Evolutionary conservation across 2,888 invertebrate species (phyloP).

Genomic region (Muschampia staudingeri): DNA sequence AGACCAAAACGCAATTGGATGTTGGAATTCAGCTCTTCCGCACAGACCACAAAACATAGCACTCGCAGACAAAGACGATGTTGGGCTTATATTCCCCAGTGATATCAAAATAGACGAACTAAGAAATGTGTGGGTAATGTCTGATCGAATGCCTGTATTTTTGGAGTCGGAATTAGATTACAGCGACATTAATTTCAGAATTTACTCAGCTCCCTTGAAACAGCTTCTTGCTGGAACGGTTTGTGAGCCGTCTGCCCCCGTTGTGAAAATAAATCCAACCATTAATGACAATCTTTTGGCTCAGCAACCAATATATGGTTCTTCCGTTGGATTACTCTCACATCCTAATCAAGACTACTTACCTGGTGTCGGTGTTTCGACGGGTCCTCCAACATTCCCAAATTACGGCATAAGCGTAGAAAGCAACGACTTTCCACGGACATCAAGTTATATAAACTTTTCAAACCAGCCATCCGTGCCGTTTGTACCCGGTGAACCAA

Average conservation of each 20-base stretch:
- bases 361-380: conserved; percentile 17
- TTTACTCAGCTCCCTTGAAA: conserved; percentile 93
- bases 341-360: conserved; percentile 30
- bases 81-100: conserved; percentile 94
- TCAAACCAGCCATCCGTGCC: conserved; percentile 17
- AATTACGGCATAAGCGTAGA: conserved; percentile 10
- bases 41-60: conserved; percentile 93
- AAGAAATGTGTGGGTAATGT: conserved; percentile 95
- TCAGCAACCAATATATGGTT: conserved; percentile 22
- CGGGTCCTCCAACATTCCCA: conserved; percentile 43
- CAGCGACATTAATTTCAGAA: conserved; percentile 95
- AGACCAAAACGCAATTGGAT: conserved; percentile 96
- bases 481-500: conserved; percentile 32
- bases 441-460: conserved; percentile 47
- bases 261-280: conserved; percentile 38
- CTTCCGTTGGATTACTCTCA: conserved; percentile 18
- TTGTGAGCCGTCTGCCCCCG: conserved; percentile 89
- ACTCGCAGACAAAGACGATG: conserved; percentile 94
- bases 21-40: conserved; percentile 94
- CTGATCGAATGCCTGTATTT: conserved; percentile 96
- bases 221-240: conserved; percentile 93
- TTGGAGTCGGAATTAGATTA: conserved; percentile 93
- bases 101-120: conserved; percentile 95
- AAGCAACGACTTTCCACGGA: conserved; percentile 29
- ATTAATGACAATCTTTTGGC: conserved; percentile 43